A percentile compares a stretch with the other conserved stretches of the same genome.
Evolutionary conservation across 2,888 invertebrate genomes (phyloP).

Genomic region (Oegoconia quadripuncta): DNA sequence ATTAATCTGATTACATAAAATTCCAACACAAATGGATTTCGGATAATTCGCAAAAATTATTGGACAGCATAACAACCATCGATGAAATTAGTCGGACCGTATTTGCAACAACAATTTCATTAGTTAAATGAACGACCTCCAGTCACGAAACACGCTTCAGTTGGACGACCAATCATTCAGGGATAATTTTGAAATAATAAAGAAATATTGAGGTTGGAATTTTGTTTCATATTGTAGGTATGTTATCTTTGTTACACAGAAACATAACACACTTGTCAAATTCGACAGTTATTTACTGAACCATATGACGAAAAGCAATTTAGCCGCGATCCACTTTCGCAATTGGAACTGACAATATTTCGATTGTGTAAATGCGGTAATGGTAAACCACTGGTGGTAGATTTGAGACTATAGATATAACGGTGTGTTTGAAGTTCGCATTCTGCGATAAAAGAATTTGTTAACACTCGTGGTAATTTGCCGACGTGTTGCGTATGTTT

Average conservation of each 20-base stretch:
- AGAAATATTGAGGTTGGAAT: conserved; percentile 10
- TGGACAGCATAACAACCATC: conserved; percentile 8
- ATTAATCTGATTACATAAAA: too few relatives aligned
- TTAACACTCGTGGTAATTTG: conserved; percentile 32
- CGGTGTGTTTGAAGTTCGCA: conserved; percentile 16
- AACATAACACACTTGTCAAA: conserved; percentile 42
- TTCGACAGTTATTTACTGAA: conserved; percentile 47
- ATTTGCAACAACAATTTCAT: conserved; percentile 45
- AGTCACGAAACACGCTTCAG: conserved; percentile 42
- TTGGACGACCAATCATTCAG: not conserved
- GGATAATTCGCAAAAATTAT: conserved; percentile 3
- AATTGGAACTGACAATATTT: conserved; percentile 62
- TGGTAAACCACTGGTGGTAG: conserved; percentile 43
- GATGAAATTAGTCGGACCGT: conserved; percentile 34
- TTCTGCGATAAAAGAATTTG: conserved; percentile 26
- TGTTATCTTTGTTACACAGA: too few relatives aligned
- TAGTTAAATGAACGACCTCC: conserved; percentile 45
- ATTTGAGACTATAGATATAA: conserved; percentile 35
- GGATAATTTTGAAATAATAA: conserved; percentile 14
- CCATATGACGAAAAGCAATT: conserved; percentile 70
- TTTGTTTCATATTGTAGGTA: not conserved
- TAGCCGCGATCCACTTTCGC: conserved; percentile 62
- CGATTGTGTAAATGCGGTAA: conserved; percentile 67
- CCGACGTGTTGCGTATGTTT: conserved; percentile 32
- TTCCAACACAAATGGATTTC: not conserved